Percentiles rank a stretch among this genome's conserved stretches.
Evolutionary conservation across 2,888 invertebrate species (phyloP).

Genomic region (Ditylenchus weischeri): DNA sequence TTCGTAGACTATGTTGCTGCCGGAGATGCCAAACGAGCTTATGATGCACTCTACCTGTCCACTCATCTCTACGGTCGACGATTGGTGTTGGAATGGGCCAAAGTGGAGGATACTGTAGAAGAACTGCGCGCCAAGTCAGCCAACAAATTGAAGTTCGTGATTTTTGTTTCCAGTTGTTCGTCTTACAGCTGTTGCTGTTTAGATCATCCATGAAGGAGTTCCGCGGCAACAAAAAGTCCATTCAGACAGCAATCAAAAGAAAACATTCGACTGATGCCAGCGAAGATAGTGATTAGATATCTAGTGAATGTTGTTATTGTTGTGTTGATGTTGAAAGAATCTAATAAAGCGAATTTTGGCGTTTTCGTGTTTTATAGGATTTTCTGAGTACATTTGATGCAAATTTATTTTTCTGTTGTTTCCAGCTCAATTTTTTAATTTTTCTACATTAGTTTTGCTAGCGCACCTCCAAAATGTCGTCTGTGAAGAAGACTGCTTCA

Average conservation of each 20-base stretch:
- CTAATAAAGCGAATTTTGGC: too few relatives aligned
- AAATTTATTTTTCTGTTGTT: too few relatives aligned
- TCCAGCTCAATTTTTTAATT: not conserved
- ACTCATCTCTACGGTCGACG: slow-evolving; percentile 95
- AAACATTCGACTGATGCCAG: too few relatives aligned
- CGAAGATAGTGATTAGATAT: too few relatives aligned
- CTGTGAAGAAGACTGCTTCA: slow-evolving; percentile 67
- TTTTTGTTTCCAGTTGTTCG: too few relatives aligned
- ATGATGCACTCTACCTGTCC: slow-evolving; percentile 75
- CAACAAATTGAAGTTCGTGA: slow-evolving; percentile 40
- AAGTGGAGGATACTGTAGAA: slow-evolving; percentile 72
- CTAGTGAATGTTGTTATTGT: not conserved
- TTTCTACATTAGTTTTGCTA: not conserved
- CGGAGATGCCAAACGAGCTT: slow-evolving; percentile 89
- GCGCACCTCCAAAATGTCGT: not conserved
- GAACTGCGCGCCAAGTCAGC: slow-evolving; percentile 67
- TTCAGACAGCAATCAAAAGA: too few relatives aligned
- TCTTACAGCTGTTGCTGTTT: too few relatives aligned
- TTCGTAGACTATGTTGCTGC: slow-evolving; percentile 87
- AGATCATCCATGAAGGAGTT: too few relatives aligned
- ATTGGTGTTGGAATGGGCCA: slow-evolving; percentile 90
- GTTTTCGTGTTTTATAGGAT: too few relatives aligned
- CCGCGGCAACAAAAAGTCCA: too few relatives aligned
- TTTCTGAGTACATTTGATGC: too few relatives aligned
- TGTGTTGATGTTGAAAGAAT: not conserved